Evolutionary conservation across 2,113 vertebrate genomes (phyloP).

Genomic region (Elephantulus edwardii): DNA sequence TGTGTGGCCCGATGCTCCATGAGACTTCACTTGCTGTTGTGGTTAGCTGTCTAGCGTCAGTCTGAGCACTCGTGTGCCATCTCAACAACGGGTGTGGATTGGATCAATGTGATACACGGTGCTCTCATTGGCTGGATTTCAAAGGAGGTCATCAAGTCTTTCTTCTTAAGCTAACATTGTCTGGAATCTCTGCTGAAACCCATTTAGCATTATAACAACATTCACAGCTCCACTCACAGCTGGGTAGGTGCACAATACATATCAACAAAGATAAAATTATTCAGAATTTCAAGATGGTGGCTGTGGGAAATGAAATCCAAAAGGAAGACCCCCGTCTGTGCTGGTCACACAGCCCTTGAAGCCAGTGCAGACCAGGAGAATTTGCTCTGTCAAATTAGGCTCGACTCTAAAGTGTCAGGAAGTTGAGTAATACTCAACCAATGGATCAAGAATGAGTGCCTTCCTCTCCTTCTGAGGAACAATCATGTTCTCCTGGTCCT

Average conservation of each 20-base stretch:
- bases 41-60: background rate
- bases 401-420: background rate
- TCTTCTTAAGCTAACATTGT: background rate
- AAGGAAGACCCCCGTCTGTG: background rate
- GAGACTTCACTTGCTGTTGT: background rate
- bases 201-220: background rate
- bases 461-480: background rate
- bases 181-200: background rate
- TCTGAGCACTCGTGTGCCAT: background rate
- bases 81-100: background rate
- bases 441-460: background rate
- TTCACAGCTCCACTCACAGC: background rate
- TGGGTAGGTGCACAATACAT: background rate
- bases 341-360: background rate
- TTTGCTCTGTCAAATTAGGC: background rate
- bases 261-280: conserved; percentile 15
- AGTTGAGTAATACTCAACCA: background rate
- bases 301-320: background rate
- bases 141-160: background rate
- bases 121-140: background rate
- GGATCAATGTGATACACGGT: background rate
- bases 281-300: conserved; percentile 18
- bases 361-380: background rate
- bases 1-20: background rate
- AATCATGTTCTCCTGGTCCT: background rate